Conservation (phyloP, 2,888 invertebrate species). For the Oxycera nigricornis region DNA sequence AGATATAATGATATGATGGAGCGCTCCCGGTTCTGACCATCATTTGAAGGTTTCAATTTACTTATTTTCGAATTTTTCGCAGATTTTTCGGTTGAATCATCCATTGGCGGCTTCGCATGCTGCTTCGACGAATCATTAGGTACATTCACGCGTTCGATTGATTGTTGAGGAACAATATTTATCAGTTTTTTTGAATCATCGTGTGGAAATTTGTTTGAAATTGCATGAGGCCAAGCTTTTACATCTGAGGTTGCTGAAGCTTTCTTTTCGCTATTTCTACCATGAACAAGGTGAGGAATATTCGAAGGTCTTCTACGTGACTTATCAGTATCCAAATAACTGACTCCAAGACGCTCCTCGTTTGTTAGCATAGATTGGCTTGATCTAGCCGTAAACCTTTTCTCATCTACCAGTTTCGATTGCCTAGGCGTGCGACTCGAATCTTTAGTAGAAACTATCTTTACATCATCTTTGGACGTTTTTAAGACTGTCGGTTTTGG, state of each 20-base stretch:
- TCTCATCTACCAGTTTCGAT: too few relatives aligned
- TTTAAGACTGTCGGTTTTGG: background rate
- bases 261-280: background rate
- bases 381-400: background rate
- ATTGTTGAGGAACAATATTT: background rate
- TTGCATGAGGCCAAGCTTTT: background rate
- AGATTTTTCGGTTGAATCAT: background rate
- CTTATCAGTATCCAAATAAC: background rate
- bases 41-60: background rate
- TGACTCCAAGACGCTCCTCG: background rate
- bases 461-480: background rate
- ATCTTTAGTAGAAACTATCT: background rate
- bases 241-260: too few relatives aligned
- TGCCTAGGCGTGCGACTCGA: background rate
- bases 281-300: background rate
- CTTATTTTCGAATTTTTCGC: background rate
- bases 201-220: background rate
- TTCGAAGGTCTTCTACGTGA: background rate
- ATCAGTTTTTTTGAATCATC: background rate
- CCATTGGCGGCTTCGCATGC: slow-evolving; percentile 11
- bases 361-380: background rate
- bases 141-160: background rate
- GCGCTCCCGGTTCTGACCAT: background rate
- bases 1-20: slow-evolving; percentile 10
- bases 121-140: background rate